Percentiles rank a stretch among this genome's conserved stretches.
Evolutionary conservation across 1,140 invertebrate species (phyloP).

Genomic region (Calliphora vicina): DNA sequence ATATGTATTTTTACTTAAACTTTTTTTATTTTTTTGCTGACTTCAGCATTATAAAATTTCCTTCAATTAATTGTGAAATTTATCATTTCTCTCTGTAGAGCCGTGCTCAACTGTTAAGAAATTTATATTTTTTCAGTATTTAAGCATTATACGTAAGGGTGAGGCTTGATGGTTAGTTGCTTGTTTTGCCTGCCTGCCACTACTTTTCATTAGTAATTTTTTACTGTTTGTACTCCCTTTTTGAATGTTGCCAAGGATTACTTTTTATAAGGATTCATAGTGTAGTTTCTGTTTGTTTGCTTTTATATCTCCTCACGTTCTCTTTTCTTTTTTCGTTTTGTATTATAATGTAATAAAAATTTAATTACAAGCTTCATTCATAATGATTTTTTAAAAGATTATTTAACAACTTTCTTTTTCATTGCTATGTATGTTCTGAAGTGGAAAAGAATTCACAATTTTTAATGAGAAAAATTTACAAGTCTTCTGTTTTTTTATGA

Average conservation of each 20-base stretch:
- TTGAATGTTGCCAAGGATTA: background rate
- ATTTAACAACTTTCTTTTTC: background rate
- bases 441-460: too few species aligned
- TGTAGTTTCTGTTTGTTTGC: background rate
- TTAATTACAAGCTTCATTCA: background rate
- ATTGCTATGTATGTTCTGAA: background rate
- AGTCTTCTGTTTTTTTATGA: too few species aligned
- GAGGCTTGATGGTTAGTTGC: background rate
- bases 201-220: background rate
- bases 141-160: background rate
- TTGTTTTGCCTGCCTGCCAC: too few species aligned
- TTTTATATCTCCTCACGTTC: too few species aligned
- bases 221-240: background rate
- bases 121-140: background rate
- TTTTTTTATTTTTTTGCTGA: background rate
- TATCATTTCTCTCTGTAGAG: background rate
- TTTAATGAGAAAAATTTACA: too few species aligned
- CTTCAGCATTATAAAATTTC: constrained; percentile 12
- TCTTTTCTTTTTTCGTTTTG: background rate
- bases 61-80: constrained; percentile 24
- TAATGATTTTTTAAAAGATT: background rate
- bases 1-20: background rate
- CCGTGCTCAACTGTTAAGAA: too few species aligned
- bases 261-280: background rate
- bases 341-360: background rate